These are phyloP conservation scores for Psix sp. DNA, from an alignment of 1,140 invertebrate species.

Conservation along the genomic window DNA sequence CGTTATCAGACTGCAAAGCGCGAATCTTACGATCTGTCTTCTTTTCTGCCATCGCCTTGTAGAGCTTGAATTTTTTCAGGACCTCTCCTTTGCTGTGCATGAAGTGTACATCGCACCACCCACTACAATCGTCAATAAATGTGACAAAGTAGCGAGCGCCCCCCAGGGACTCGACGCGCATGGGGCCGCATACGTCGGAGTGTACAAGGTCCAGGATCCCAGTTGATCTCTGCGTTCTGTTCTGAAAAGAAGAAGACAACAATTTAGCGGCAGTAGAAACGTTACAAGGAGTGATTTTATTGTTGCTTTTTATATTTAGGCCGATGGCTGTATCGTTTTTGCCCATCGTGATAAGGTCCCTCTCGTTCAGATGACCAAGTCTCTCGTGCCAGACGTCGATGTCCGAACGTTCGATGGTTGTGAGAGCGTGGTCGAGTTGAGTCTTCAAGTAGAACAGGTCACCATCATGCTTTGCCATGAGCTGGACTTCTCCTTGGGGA, in stretches of 20 bases:
- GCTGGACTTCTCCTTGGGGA: background rate
- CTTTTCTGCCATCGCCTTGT: conserved; percentile 60
- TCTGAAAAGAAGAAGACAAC: conserved; percentile 12
- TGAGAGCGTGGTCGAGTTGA: background rate
- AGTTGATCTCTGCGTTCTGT: background rate
- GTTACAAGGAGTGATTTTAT: conserved; percentile 4
- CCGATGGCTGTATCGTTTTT: conserved; percentile 4
- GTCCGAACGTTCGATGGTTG: background rate
- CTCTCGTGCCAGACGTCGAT: conserved; percentile 26
- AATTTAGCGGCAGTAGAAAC: conserved; percentile 22
- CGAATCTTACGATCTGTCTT: conserved; percentile 42
- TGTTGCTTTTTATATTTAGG: conserved; percentile 3
- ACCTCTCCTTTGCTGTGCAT: conserved; percentile 63
- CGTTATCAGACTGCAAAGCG: conserved; percentile 54
- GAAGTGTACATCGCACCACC: conserved; percentile 58
- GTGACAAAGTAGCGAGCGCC: conserved; percentile 63
- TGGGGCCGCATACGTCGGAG: too few relatives aligned
- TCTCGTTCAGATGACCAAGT: conserved; percentile 29
- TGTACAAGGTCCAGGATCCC: conserved; percentile 15
- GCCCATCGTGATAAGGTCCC: conserved; percentile 14
- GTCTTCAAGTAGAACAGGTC: conserved; percentile 19
- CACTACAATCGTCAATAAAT: conserved; percentile 65
- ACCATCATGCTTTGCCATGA: conserved; percentile 3
- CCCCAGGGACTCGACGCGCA: conserved; percentile 10
- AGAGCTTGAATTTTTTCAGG: conserved; percentile 57